These are phyloP conservation scores for Pangasius mekongensis DNA, from an alignment of 2,797 vertebrate genomes.

Conservation along the genomic window DNA sequence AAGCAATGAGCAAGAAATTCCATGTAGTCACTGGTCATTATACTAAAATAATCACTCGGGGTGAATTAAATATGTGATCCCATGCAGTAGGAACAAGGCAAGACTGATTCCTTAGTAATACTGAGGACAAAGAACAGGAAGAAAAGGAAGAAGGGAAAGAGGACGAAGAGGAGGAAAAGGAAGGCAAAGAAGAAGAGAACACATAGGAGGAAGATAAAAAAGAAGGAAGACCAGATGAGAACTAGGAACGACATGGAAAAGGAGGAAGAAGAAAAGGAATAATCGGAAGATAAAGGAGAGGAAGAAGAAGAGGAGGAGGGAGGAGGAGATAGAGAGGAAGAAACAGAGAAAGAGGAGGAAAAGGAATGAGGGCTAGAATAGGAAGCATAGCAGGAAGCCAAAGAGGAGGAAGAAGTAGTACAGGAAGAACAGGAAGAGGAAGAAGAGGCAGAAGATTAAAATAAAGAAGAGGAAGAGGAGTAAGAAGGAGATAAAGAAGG, in stretches of 20 bases:
- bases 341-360: not conserved
- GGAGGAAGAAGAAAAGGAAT: not conserved
- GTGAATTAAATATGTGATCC: not conserved
- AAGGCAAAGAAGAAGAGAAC: not conserved
- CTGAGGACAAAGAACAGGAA: not conserved
- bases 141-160: not conserved
- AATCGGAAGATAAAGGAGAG: not conserved
- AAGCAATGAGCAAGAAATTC: not conserved
- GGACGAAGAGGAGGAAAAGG: not conserved
- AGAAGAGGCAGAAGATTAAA: no score
- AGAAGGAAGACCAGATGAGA: not conserved
- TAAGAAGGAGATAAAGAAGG: not conserved
- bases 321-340: not conserved
- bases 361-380: not conserved
- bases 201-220: not conserved
- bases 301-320: not conserved
- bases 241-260: not conserved
- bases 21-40: not conserved
- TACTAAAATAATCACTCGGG: not conserved
- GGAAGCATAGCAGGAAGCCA: not conserved
- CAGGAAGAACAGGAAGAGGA: not conserved
- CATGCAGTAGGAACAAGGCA: not conserved
- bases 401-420: not conserved
- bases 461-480: no score
- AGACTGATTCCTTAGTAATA: not conserved